phyloP scores from a whole-genome alignment of 2,113 vertebrate genomes.

The Euleptes europaea region DNA sequence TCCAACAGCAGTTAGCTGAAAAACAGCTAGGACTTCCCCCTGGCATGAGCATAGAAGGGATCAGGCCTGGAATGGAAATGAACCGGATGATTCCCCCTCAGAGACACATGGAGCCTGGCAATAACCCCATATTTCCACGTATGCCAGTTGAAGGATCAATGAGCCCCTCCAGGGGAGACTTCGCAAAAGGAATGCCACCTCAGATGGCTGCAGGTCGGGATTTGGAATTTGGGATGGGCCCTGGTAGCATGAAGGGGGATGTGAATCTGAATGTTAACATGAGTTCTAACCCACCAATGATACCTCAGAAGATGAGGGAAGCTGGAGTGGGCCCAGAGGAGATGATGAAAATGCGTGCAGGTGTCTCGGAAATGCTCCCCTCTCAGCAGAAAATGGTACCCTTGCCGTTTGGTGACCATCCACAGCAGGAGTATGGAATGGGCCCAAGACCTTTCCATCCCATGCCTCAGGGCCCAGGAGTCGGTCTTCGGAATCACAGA shows the following conservation, averaged over 20 bases:
- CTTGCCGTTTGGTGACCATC: slow-evolving; percentile 88
- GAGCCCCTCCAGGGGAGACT: slow-evolving; percentile 93
- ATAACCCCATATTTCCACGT: slow-evolving; percentile 89
- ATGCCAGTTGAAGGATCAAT: slow-evolving; percentile 92
- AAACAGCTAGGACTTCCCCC: slow-evolving; percentile 91
- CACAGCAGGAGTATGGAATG: slow-evolving; percentile 91
- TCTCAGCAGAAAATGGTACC: slow-evolving; percentile 92
- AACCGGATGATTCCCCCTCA: slow-evolving; percentile 91
- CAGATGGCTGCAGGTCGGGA: slow-evolving; percentile 82
- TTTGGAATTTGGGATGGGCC: slow-evolving; percentile 92
- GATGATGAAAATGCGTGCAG: slow-evolving; percentile 88
- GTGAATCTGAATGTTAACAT: slow-evolving; percentile 81
- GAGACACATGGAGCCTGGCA: slow-evolving; percentile 92
- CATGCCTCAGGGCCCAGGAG: slow-evolving; percentile 85
- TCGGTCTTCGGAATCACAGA: slow-evolving; percentile 88
- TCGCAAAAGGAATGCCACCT: slow-evolving; percentile 81
- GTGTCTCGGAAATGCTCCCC: slow-evolving; percentile 86
- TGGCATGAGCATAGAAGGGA: slow-evolving; percentile 86
- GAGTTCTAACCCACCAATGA: slow-evolving; percentile 87
- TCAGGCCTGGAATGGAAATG: slow-evolving; percentile 84
- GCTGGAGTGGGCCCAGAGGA: slow-evolving; percentile 84
- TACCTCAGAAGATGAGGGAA: slow-evolving; percentile 92
- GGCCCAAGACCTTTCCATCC: slow-evolving; percentile 90
- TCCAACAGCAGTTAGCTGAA: slow-evolving; percentile 93
- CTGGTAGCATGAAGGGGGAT: slow-evolving; percentile 84